These are phyloP conservation scores for Xanthorhoe spadicearia DNA, from an alignment of 2,888 invertebrate species.

Conservation along the genomic window DNA sequence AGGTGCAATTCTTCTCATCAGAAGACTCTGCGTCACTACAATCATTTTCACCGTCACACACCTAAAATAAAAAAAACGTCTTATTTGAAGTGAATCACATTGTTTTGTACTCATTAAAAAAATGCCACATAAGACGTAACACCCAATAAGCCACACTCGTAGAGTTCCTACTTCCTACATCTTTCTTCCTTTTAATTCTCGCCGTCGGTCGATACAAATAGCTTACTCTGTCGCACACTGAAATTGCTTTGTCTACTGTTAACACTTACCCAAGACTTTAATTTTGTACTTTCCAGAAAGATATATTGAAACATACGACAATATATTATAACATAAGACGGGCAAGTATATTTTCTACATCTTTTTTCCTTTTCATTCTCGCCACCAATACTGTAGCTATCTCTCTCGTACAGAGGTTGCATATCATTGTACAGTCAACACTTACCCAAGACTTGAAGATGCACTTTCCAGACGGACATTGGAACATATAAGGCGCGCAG, in stretches of 20 bases:
- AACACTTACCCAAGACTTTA: slow-evolving; percentile 81
- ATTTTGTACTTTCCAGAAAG: slow-evolving; percentile 83
- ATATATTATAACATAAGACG: no score
- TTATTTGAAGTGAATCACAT: no score
- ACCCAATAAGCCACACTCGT: slow-evolving; percentile 90
- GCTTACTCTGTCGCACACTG: slow-evolving; percentile 90
- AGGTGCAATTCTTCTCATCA: slow-evolving; percentile 89
- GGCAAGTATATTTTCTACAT: slow-evolving; percentile 88
- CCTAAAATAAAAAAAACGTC: slow-evolving; percentile 54
- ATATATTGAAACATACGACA: slow-evolving; percentile 91
- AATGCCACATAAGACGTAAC: no score
- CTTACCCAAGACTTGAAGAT: slow-evolving; percentile 85
- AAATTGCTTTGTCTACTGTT: background rate
- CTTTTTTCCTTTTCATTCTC: slow-evolving; percentile 57
- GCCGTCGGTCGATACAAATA: slow-evolving; percentile 89
- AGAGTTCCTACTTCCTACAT: slow-evolving; percentile 87
- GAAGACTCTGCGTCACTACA: slow-evolving; percentile 87
- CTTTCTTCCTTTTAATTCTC: slow-evolving; percentile 57
- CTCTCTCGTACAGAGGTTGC: slow-evolving; percentile 88
- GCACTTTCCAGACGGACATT: slow-evolving; percentile 85
- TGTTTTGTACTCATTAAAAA: no score
- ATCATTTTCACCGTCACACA: slow-evolving; percentile 89
- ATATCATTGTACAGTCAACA: slow-evolving; percentile 14
- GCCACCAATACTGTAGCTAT: slow-evolving; percentile 89
- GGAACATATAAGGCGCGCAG: slow-evolving; percentile 90